Evolutionary conservation across 2,113 vertebrate genomes (phyloP), one percentile per base, ranked within the genome.

Genomic region (Hypanus sabinus): DNA sequence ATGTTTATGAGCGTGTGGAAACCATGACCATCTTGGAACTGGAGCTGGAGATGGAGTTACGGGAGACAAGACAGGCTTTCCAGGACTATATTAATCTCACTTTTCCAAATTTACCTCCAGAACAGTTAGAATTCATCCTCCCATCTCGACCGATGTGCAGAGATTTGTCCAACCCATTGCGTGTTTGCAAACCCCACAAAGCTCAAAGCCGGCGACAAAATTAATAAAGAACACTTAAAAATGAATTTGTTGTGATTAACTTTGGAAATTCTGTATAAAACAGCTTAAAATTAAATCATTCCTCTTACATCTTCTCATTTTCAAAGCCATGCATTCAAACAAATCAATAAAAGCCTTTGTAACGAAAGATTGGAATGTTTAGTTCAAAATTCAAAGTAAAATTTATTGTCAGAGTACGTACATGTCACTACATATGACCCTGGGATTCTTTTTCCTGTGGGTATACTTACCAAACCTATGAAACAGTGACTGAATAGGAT

Each of bases 61-160:
- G 95, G 94, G 96, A 95, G 94, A 97, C 95, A 46, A 96, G 97
- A 93, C 94, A 91, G 70, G 95, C 96, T 38, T 97, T 97, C 95
- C 96, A 96, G 91, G 96, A 96, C 79, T 96, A 96, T 20, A 96
- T 96, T 94, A 95, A 96, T 93, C 94, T 92, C 33, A 96, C 96
- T 0, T 97, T 96, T 95, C 96, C 96, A 80, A 95, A 95, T 11
- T 95, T 97, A 94, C 95, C 95, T 0, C 95, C 96, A 0, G 96
- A 96, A 3, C 96, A 97, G 27, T 96, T 96, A 6, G 95, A 96
- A 95, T 97, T 97, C 94, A 96, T 97, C 94, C 94, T 97, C 85
- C 96, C 96, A 33, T 94, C 95, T 95, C 91, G 91, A 55, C 36
- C 8, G 38, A 93, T 93, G 22, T 93, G 91, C 91, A 9, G 9